phyloP scores from a whole-genome alignment of 2,113 vertebrate species.

The Myotis brandtii region DNA sequence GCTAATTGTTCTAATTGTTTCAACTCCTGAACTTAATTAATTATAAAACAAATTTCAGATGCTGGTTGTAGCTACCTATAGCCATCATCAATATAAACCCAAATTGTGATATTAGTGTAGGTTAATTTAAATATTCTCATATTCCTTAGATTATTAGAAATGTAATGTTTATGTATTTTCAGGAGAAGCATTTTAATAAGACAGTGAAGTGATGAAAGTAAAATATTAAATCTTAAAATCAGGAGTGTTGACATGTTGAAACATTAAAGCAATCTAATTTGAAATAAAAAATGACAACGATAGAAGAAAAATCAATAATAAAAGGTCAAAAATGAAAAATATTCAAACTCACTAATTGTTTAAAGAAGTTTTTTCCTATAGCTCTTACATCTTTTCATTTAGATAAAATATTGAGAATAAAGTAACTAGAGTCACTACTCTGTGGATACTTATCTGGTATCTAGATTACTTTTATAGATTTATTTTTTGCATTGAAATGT shows the following conservation, averaged over 20 bases:
- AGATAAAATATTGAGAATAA: neutral
- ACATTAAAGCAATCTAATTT: neutral
- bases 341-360: neutral
- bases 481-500: neutral
- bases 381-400: neutral
- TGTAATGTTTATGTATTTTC: neutral
- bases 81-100: neutral
- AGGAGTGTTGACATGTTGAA: neutral
- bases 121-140: neutral
- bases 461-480: neutral
- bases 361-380: neutral
- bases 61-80: neutral
- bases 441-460: neutral
- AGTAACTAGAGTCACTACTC: neutral
- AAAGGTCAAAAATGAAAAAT: neutral
- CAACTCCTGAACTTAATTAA: neutral
- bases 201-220: neutral
- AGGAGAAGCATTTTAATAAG: neutral
- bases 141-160: neutral
- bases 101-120: neutral
- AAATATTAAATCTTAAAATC: conserved; percentile 6
- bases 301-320: neutral
- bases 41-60: neutral
- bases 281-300: neutral
- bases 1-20: neutral